Conservation (phyloP, 1,140 invertebrate genomes). For the Drosophila setifemur region DNA sequence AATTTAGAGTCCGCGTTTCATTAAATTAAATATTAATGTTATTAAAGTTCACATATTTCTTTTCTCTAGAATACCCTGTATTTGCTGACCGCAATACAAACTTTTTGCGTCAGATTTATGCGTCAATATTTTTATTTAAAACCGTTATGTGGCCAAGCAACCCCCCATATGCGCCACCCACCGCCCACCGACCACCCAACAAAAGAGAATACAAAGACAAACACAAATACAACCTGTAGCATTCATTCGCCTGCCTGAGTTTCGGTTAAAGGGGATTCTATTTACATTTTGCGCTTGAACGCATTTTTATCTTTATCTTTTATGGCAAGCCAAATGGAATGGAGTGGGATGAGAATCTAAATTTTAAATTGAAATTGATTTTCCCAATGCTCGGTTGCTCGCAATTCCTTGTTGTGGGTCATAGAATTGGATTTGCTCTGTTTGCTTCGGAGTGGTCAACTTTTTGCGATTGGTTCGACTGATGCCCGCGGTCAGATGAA, state of each 20-base stretch:
- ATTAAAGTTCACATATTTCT: background rate
- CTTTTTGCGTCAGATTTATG: conserved; percentile 65
- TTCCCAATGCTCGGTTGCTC: conserved; percentile 49
- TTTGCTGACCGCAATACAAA: conserved; percentile 65
- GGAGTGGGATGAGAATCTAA: conserved; percentile 48
- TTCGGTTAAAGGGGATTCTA: conserved; percentile 59
- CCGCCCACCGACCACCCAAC: background rate
- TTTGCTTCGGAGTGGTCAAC: conserved; percentile 31
- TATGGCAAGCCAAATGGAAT: conserved; percentile 7
- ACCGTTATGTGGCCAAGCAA: conserved; percentile 29
- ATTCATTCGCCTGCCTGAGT: conserved; percentile 33
- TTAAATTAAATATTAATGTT: too few relatives aligned
- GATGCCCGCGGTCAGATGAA: conserved; percentile 48
- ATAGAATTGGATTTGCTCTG: conserved; percentile 50
- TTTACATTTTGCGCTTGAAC: conserved; percentile 72
- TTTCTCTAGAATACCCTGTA: background rate
- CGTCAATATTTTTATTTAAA: conserved; percentile 72
- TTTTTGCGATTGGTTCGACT: conserved; percentile 58
- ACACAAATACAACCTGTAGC: conserved; percentile 57
- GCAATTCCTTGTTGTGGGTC: conserved; percentile 30
- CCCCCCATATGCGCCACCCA: background rate
- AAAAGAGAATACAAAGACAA: conserved; percentile 21
- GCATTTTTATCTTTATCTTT: conserved; percentile 67
- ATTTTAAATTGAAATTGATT: conserved; percentile 80
- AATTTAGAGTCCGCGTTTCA: too few relatives aligned